Conservation (phyloP, 2,797 vertebrate species). For the Anguilla anguilla region DNA sequence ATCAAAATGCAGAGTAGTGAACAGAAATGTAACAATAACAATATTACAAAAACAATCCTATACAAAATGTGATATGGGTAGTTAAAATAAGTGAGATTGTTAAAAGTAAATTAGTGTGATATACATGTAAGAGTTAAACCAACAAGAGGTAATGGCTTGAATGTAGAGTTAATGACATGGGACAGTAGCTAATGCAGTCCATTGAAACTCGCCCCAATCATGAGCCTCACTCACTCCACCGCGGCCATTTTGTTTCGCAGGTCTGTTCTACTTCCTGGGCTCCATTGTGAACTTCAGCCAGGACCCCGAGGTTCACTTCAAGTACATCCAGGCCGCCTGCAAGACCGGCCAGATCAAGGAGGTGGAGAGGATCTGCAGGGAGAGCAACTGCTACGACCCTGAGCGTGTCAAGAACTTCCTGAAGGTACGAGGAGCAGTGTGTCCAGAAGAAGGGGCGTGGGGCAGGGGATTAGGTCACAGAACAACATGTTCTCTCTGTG, state of each 20-base stretch:
- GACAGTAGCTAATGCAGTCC: not conserved
- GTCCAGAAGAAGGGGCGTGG: no score
- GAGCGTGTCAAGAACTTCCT: slow-evolving; percentile 99
- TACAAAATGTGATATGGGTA: no score
- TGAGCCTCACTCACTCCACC: not conserved
- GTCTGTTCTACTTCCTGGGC: slow-evolving; percentile 97
- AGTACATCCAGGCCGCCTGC: slow-evolving; percentile 98
- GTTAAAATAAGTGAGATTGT: no score
- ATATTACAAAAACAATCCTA: no score
- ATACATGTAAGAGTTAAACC: not conserved
- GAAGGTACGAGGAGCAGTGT: slow-evolving; percentile 76
- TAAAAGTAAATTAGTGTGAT: no score
- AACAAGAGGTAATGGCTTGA: not conserved
- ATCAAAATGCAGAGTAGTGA: no score
- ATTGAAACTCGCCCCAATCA: not conserved
- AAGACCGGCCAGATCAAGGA: slow-evolving; percentile 99
- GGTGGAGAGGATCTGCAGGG: slow-evolving; percentile 97
- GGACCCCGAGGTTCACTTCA: slow-evolving; percentile 98
- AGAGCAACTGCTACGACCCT: slow-evolving; percentile 98
- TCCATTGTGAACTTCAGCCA: slow-evolving; percentile 99
- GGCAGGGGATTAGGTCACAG: not conserved
- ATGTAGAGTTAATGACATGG: not conserved
- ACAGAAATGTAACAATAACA: no score
- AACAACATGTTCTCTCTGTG: slow-evolving; percentile 26
- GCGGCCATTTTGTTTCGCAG: slow-evolving; percentile 63